A percentile compares a stretch with the other conserved stretches of the same genome.
Conservation (phyloP, 2,888 invertebrate species). For the Laspeyria flexula region DNA sequence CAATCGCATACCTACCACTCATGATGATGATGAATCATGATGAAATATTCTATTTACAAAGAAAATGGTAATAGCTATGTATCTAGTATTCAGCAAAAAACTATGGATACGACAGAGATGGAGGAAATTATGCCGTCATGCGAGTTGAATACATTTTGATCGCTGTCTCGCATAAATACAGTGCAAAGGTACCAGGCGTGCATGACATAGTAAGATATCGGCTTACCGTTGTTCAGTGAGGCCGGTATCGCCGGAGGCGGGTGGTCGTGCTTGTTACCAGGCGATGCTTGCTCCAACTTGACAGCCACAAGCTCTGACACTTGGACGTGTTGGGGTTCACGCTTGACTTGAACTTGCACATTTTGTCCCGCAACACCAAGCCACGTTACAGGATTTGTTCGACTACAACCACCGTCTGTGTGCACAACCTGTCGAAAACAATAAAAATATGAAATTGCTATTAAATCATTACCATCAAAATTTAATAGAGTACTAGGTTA, state of each 20-base stretch:
- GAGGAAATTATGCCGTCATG: background rate
- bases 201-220: conserved; percentile 25
- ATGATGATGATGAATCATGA: background rate
- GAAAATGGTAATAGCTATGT: background rate
- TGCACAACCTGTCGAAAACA: conserved; percentile 65
- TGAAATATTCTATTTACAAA: background rate
- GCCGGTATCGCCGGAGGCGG: conserved; percentile 73
- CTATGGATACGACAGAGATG: background rate
- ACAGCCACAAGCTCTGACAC: conserved; percentile 87
- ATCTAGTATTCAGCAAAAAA: background rate
- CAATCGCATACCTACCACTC: too few relatives aligned
- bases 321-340: conserved; percentile 87
- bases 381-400: conserved; percentile 90
- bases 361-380: conserved; percentile 76
- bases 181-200: conserved; percentile 50
- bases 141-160: conserved; percentile 24
- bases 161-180: conserved; percentile 53
- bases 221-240: conserved; percentile 77
- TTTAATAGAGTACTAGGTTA: too few relatives aligned
- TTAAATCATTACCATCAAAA: background rate
- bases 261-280: conserved; percentile 85
- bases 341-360: conserved; percentile 87
- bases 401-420: conserved; percentile 88
- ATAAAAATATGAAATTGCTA: background rate
- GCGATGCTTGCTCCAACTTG: conserved; percentile 89